phyloP scores from a whole-genome alignment of 2,888 invertebrate species.

The Meloe dianella region DNA sequence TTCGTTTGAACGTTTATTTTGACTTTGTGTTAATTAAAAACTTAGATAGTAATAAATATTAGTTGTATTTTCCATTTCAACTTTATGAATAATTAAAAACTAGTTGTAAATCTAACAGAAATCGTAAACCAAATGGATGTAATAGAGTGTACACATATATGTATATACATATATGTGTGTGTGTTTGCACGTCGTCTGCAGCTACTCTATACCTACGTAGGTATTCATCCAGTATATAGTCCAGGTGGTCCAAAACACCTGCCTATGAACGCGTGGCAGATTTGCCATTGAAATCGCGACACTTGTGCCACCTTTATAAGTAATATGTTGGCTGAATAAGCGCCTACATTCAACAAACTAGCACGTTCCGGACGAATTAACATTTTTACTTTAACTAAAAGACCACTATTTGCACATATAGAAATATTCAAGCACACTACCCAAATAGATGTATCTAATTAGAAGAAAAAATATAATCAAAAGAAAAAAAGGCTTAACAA shows the following conservation, averaged over 20 bases:
- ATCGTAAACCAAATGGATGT: conserved; percentile 21
- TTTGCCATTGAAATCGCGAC: conserved; percentile 36
- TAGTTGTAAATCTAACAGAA: conserved; percentile 15
- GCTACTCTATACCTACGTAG: neutral
- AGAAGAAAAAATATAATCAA: neutral
- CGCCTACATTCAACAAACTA: conserved; percentile 24
- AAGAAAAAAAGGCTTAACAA: neutral
- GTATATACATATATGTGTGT: neutral
- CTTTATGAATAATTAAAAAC: conserved; percentile 1
- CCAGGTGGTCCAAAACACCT: conserved; percentile 35
- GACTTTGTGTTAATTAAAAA: conserved; percentile 31
- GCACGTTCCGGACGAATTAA: conserved; percentile 23
- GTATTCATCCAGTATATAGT: conserved; percentile 14
- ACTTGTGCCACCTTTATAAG: conserved; percentile 29
- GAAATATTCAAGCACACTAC: neutral
- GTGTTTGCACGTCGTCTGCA: neutral
- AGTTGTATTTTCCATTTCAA: neutral
- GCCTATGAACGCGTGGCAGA: conserved; percentile 35
- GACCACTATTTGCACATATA: too few species aligned
- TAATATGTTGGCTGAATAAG: conserved; percentile 19
- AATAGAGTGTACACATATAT: neutral
- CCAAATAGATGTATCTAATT: neutral
- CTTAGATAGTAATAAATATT: conserved; percentile 25
- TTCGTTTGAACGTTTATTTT: conserved; percentile 18
- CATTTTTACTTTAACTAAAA: neutral